A percentile compares a stretch with the other conserved stretches of the same genome.
Evolutionary conservation across 1,140 invertebrate species (phyloP).

Genomic region (Gyrodactylus bullatarudis): DNA sequence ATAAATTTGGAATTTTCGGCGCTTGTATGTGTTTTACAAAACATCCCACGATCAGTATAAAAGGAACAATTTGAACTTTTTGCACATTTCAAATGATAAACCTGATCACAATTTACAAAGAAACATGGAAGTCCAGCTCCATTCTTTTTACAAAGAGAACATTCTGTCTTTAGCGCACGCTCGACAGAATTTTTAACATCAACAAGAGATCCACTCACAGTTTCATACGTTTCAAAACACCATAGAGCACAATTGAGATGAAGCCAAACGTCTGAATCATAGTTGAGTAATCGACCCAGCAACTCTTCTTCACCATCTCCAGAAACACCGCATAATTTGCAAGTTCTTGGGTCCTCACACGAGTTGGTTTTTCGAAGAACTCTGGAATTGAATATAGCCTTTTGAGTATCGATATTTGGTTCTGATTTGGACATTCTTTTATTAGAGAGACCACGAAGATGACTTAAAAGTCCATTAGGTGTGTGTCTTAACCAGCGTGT

Average conservation of each 20-base stretch:
- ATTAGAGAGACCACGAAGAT: neutral
- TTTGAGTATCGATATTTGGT: neutral
- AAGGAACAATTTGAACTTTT: slow-evolving; percentile 55
- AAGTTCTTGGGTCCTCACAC: slow-evolving; percentile 48
- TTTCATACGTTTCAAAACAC: slow-evolving; percentile 87
- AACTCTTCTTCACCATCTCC: slow-evolving; percentile 60
- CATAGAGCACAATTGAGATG: slow-evolving; percentile 94
- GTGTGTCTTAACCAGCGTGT: neutral
- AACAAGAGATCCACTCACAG: slow-evolving; percentile 70
- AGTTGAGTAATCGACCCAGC: slow-evolving; percentile 52
- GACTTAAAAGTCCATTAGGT: neutral
- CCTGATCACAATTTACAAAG: slow-evolving; percentile 37
- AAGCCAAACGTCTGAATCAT: slow-evolving; percentile 93
- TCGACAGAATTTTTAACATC: slow-evolving; percentile 62
- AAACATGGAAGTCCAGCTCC: slow-evolving; percentile 81
- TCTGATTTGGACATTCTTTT: neutral
- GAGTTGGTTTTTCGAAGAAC: neutral
- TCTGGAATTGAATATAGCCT: neutral
- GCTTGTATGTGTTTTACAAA: neutral
- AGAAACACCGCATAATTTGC: slow-evolving; percentile 56
- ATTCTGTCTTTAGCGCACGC: slow-evolving; percentile 36
- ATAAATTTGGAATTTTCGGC: neutral
- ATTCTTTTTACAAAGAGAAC: slow-evolving; percentile 28
- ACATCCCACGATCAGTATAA: slow-evolving; percentile 16
- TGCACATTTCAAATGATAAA: slow-evolving; percentile 76